phyloP scores from a whole-genome alignment of 2,113 vertebrate species.

The Garra rufa region DNA sequence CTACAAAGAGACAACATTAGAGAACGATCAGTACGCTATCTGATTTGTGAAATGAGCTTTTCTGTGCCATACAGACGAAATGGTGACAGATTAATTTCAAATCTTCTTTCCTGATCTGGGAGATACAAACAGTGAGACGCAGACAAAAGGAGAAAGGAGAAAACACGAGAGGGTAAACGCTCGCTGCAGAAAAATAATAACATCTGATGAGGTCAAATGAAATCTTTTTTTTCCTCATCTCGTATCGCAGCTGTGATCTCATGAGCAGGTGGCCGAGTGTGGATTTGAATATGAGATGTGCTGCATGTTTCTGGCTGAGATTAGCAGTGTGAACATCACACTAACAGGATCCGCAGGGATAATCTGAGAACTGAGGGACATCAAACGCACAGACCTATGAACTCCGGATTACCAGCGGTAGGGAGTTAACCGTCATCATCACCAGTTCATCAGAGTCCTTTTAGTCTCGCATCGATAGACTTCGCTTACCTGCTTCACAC shows the following conservation, averaged over 20 bases:
- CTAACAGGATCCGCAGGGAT: constrained; percentile 53
- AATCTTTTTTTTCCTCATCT: background rate
- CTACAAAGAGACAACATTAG: background rate
- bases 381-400: constrained; percentile 31
- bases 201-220: constrained; percentile 47
- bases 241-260: constrained; percentile 32
- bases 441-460: background rate
- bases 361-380: constrained; percentile 42
- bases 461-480: background rate
- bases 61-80: background rate
- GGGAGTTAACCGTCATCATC: background rate
- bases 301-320: constrained; percentile 31
- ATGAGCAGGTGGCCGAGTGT: constrained; percentile 36
- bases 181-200: constrained; percentile 12
- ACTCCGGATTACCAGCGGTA: background rate
- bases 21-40: background rate
- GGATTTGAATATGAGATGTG: constrained; percentile 20
- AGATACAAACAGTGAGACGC: background rate
- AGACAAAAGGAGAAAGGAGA: constrained; percentile 13
- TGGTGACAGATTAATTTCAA: background rate
- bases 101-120: background rate
- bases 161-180: background rate
- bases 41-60: background rate
- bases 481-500: background rate
- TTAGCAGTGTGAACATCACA: constrained; percentile 51